These are phyloP conservation scores for Hirtodrosophila trivittata DNA, from an alignment of 2,888 invertebrate species.

Conservation along the genomic window DNA sequence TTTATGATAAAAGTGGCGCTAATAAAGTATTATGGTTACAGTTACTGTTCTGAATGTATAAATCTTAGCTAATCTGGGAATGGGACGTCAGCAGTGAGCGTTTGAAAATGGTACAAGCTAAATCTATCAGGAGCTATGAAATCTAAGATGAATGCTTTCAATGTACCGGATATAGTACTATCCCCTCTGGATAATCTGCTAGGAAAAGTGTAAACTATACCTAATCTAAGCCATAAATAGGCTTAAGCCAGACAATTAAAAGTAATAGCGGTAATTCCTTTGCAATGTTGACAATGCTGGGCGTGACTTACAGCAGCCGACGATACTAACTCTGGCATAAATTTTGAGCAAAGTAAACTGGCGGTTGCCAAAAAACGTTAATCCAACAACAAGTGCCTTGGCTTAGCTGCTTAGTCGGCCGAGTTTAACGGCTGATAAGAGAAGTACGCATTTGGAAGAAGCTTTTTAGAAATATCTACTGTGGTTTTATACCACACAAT, in stretches of 20 bases:
- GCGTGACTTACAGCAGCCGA: constrained; percentile 66
- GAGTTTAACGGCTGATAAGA: constrained; percentile 71
- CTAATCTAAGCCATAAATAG: no score
- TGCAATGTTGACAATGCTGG: constrained; percentile 38
- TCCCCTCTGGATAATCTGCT: no score
- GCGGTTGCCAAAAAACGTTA: constrained; percentile 26
- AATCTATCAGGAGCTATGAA: background rate
- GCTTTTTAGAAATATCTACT: background rate
- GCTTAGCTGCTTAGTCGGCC: constrained; percentile 32
- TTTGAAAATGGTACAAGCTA: background rate
- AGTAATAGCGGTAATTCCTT: constrained; percentile 31
- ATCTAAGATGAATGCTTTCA: constrained; percentile 3
- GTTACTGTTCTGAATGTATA: constrained; percentile 13
- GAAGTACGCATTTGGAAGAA: constrained; percentile 43
- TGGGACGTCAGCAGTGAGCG: constrained; percentile 3
- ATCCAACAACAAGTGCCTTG: constrained; percentile 23
- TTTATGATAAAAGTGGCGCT: constrained; percentile 12
- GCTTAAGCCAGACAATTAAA: no score
- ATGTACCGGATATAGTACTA: no score
- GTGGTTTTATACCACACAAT: no score
- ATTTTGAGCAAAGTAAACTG: constrained; percentile 46
- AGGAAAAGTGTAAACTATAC: no score
- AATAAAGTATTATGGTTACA: constrained; percentile 4
- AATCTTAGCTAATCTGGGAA: constrained; percentile 14
- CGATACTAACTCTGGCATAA: constrained; percentile 47